Evolutionary conservation across 2,797 vertebrate genomes (phyloP).

Genomic region (Lycodopsis pacificus): DNA sequence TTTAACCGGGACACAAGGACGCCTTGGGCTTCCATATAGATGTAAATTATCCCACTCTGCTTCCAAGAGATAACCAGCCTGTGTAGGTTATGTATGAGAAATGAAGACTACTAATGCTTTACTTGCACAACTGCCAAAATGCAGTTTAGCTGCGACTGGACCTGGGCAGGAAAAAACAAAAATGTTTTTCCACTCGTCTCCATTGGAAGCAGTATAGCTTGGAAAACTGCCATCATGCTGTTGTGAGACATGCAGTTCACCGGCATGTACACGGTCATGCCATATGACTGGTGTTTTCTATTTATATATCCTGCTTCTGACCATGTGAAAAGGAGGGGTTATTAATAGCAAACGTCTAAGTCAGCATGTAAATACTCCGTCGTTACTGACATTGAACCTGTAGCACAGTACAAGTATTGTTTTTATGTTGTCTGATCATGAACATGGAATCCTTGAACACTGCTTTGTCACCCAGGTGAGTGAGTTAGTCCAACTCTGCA

Average conservation of each 20-base stretch:
- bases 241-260: conserved; percentile 22
- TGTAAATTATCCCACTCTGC: conserved; percentile 39
- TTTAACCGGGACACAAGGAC: conserved; percentile 33
- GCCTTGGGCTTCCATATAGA: neutral
- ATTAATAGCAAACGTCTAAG: conserved; percentile 64
- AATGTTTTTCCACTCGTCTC: neutral
- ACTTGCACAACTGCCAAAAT: conserved; percentile 30
- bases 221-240: conserved; percentile 26
- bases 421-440: conserved; percentile 14
- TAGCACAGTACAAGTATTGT: conserved; percentile 7
- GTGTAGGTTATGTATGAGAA: conserved; percentile 9
- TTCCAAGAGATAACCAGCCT: conserved; percentile 61
- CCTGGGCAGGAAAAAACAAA: neutral
- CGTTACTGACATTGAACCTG: conserved; percentile 41
- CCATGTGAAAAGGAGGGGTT: conserved; percentile 61
- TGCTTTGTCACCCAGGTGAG: conserved; percentile 52
- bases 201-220: conserved; percentile 13
- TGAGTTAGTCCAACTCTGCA: conserved; percentile 15
- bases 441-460: conserved; percentile 14
- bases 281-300: conserved; percentile 58
- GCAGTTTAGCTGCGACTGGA: conserved; percentile 24
- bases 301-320: conserved; percentile 56
- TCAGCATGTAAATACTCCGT: conserved; percentile 36
- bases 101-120: conserved; percentile 17
- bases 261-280: conserved; percentile 44